These are phyloP conservation scores for Parascotia fuliginaria DNA, from an alignment of 2,888 invertebrate species.

Conservation along the genomic window DNA sequence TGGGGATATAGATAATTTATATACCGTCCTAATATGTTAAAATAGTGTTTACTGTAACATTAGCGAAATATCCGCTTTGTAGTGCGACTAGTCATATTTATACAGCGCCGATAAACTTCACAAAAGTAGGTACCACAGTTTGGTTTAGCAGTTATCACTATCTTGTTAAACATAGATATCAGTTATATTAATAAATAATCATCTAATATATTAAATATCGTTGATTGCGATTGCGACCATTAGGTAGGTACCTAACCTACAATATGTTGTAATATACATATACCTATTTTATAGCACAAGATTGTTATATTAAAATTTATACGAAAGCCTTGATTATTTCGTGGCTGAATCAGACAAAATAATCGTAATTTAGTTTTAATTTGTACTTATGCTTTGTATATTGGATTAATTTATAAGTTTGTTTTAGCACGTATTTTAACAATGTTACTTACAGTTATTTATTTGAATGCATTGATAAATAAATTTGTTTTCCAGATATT, in stretches of 20 bases:
- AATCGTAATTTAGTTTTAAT: constrained; percentile 38
- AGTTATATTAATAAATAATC: constrained; percentile 17
- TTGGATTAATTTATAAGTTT: constrained; percentile 51
- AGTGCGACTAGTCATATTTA: constrained; percentile 47
- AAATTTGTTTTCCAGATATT: constrained; percentile 71
- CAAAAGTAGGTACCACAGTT: background rate
- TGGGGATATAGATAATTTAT: constrained; percentile 1
- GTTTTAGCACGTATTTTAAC: constrained; percentile 48
- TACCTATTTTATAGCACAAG: constrained; percentile 15
- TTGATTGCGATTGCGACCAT: constrained; percentile 2
- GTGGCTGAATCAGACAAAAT: constrained; percentile 23
- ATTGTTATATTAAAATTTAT: constrained; percentile 5
- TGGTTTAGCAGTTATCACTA: constrained; percentile 7
- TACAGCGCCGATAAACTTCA: constrained; percentile 17
- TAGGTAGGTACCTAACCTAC: background rate
- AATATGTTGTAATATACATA: too few relatives aligned
- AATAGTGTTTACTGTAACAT: constrained; percentile 25
- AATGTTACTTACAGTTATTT: constrained; percentile 55
- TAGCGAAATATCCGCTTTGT: constrained; percentile 27
- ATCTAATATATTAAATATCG: constrained; percentile 5
- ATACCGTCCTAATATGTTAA: constrained; percentile 34
- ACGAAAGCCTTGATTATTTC: constrained; percentile 20
- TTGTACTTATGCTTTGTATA: constrained; percentile 59
- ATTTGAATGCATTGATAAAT: constrained; percentile 60
- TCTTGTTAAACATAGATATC: constrained; percentile 20